phyloP scores from a whole-genome alignment of 2,797 vertebrate genomes.

The Sebastes alutus region DNA sequence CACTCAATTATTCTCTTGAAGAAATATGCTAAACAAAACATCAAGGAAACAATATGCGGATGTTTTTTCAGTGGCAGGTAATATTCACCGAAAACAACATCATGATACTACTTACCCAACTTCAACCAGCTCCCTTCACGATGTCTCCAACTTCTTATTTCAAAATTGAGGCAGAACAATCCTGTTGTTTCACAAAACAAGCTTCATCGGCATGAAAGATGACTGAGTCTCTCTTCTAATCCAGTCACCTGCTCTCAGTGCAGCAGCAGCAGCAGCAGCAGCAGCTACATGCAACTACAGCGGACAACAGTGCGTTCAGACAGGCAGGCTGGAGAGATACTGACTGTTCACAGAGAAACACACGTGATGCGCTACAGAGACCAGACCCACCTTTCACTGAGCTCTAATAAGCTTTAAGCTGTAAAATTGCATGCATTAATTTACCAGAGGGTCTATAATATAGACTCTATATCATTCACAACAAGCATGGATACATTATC shows the following conservation, averaged over 20 bases:
- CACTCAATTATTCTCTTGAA: not conserved
- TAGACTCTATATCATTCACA: not conserved
- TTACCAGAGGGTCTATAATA: not conserved
- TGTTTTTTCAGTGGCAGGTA: not conserved
- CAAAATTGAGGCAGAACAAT: not conserved
- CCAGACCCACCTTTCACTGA: not conserved
- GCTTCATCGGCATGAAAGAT: not conserved
- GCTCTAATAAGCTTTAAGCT: not conserved
- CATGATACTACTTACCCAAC: conserved; percentile 54
- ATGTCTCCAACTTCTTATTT: conserved; percentile 17
- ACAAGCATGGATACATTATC: not conserved
- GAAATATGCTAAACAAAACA: not conserved
- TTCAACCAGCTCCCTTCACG: not conserved
- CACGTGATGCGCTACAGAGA: conserved; percentile 31
- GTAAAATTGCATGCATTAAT: not conserved
- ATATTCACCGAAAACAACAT: not conserved
- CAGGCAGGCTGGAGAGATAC: conserved; percentile 5
- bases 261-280: not conserved
- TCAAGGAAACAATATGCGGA: not conserved
- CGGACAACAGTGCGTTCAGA: not conserved
- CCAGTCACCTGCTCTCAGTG: conserved; percentile 2
- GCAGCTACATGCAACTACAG: not conserved
- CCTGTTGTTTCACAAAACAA: not conserved
- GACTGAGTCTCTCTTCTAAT: not conserved
- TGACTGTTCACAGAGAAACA: not conserved